Evolutionary conservation across 2,113 vertebrate species (phyloP), one percentile per base, ranked within the genome.

Genomic region (Nestor notabilis): DNA sequence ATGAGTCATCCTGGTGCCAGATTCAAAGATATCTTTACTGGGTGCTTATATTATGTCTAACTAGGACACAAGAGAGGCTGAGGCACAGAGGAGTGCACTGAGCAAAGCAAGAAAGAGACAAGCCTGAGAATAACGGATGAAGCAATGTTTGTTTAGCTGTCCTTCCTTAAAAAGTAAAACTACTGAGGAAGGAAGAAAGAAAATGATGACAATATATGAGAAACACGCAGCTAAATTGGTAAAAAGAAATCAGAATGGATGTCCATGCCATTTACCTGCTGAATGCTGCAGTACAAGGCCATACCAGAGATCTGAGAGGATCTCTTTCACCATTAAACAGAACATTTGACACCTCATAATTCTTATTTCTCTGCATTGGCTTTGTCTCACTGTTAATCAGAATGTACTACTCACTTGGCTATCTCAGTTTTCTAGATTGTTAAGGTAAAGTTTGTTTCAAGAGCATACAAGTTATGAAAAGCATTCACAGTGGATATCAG

Each of bases 391-490:
- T 69, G n/a, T 86, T 95, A 89, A 94, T 74, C 50, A 91, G 58
- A 95, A 63, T 15, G 3, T 76, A 29, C 13, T 79, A 9, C 52
- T 95, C 35, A 89, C 21, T 85, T 3, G 53, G 5, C 52, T 83
- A 49, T 70, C 65, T 82, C 15, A 33, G 12, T 80, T 97, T 93
- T 77, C 44, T 79, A 33, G 46, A 66, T 23, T 53, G 13, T 63
- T 77, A 96, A 92, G 76, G 77, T 93, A 93, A 86, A 90, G 80
- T 60, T 90, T 53, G 8, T 71, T 95, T 72, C 60, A 91, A 95
- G 79, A 79, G 13, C 29, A 78, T 66, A 31, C 9, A 47, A 89
- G 41, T 87, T 90, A 83, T 95, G 61, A 89, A 91, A 91, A 14
- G 16, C 85, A 82, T 87, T 87, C 88, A 91, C 75, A 77, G 56